Evolutionary conservation across 2,113 vertebrate genomes (phyloP), one percentile per base, ranked within the genome.

Genomic region (Silurus meridionalis): DNA sequence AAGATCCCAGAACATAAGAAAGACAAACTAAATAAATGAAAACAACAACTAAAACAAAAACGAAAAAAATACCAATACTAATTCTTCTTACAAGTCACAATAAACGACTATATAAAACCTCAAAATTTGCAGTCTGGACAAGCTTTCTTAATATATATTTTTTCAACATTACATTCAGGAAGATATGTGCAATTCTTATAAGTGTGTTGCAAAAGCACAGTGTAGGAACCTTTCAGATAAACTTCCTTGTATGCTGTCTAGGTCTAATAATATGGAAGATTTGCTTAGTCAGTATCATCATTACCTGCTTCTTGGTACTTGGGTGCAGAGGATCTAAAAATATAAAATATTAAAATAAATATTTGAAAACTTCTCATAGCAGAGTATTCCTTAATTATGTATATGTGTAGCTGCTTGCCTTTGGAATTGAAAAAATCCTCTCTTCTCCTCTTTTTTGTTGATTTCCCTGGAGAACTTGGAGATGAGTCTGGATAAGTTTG

Each of bases 381-480:
- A 86, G 21, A 57, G 10, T 37, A 11, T 63, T 37, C 4, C 48
- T 11, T 23, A 64, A 15, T 9, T 58, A 80, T 60, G 23, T n/a
- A 69, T 60, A 48, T 80, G 13, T 72, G 21, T 71, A 50, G 84
- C 60, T 85, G 91, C 93, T 82, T 90, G 97, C 97, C 94, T 95
- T 87, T 37, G 37, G 37, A 94, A 96, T 4, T 89, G 69, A 63
- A 98, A 96, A 37, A 97, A 91, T 77, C 95, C 93, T 55, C 92
- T 92, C 75, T 90, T 96, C 85, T 96, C 96, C 88, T 97, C 96
- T 23, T 97, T 97, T 90, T 93, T 96, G 89, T 95, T 96, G 91
- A 99, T 98, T 58, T 98, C 97, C 88, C 91, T 93, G 89, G 96
- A 96, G 91, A 98, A 89, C 90, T 96, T 98, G 37, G 94, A 96